Conservation (phyloP, 2,797 vertebrate genomes). For the Ibycter americanus region DNA sequence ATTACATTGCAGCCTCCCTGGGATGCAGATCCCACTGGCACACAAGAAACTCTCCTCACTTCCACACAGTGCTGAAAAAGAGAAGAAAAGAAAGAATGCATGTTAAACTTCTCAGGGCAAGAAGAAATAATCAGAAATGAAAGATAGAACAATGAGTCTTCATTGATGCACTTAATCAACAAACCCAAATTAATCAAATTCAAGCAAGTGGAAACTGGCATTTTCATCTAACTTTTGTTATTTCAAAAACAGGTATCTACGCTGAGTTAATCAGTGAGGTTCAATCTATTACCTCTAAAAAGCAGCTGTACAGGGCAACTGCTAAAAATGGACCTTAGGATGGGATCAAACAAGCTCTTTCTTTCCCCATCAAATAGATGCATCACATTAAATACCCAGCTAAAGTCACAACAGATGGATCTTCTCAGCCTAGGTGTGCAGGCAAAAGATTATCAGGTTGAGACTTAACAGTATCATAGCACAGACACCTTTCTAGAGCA, state of each 20-base stretch:
- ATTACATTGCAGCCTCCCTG: conserved; percentile 89
- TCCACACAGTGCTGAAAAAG: conserved; percentile 81
- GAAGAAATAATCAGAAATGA: background rate
- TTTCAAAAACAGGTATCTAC: background rate
- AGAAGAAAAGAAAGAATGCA: background rate
- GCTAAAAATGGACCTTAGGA: background rate
- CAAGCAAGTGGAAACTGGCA: background rate
- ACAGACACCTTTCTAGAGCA: background rate
- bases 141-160: background rate
- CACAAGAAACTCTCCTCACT: conserved; percentile 87
- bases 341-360: background rate
- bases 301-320: background rate
- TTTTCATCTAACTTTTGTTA: background rate
- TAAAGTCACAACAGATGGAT: background rate
- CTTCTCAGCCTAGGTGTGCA: background rate
- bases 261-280: background rate
- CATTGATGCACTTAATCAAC: background rate
- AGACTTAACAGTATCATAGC: background rate
- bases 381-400: background rate
- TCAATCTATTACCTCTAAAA: background rate
- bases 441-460: background rate
- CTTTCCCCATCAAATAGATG: background rate
- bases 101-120: background rate
- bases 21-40: conserved; percentile 85
- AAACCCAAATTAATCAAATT: background rate